A percentile compares a stretch with the other conserved stretches of the same genome.
These are phyloP conservation scores for Nemapogon koenigi DNA, from an alignment of 2,888 invertebrate genomes.

Conservation along the genomic window DNA sequence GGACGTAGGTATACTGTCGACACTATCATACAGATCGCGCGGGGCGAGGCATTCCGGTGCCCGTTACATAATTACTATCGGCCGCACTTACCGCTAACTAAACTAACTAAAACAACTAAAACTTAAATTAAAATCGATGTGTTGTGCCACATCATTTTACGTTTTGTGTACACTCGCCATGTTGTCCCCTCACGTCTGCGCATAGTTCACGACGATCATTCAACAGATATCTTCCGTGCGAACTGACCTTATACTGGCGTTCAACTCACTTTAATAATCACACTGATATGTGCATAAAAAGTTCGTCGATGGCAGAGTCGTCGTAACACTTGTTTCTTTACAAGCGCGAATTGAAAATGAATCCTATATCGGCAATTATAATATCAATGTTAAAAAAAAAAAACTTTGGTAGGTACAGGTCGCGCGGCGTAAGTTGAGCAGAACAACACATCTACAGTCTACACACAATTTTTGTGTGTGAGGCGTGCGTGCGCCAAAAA, in stretches of 20 bases:
- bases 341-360: too few species aligned
- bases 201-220: slow-evolving; percentile 30
- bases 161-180: slow-evolving; percentile 35
- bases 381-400: too few species aligned
- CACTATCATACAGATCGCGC: slow-evolving; percentile 11
- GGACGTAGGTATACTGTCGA: slow-evolving; percentile 16
- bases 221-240: slow-evolving; percentile 30
- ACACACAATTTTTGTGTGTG: too few species aligned
- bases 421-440: too few species aligned
- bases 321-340: too few species aligned
- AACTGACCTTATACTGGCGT: slow-evolving; percentile 20
- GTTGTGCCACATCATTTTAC: slow-evolving; percentile 30
- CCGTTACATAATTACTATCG: slow-evolving; percentile 14
- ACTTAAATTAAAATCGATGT: slow-evolving; percentile 22
- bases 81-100: slow-evolving; percentile 11
- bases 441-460: too few species aligned
- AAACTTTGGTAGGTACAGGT: too few species aligned
- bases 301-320: too few species aligned
- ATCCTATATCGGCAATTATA: too few species aligned
- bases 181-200: slow-evolving; percentile 25
- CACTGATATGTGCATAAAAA: too few species aligned
- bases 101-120: slow-evolving; percentile 21
- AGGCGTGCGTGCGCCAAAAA: too few species aligned
- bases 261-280: too few species aligned
- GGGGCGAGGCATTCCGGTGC: slow-evolving; percentile 11